phyloP scores from a whole-genome alignment of 1,140 invertebrate species.

The Atta texana region DNA sequence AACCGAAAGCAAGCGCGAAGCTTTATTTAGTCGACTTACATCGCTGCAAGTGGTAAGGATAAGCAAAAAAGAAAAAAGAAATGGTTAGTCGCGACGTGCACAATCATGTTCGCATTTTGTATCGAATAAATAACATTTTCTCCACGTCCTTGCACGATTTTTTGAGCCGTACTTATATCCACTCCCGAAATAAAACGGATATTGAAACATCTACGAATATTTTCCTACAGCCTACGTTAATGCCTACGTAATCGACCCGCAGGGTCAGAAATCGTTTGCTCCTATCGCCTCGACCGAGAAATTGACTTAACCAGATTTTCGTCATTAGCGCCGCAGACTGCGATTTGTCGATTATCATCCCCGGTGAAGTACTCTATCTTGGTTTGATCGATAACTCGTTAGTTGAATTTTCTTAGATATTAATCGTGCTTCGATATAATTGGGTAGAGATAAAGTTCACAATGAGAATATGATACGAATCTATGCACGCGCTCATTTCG shows the following conservation, averaged over 20 bases:
- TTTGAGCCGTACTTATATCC: not conserved
- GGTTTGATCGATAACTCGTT: conserved; percentile 59
- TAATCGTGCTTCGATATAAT: conserved; percentile 14
- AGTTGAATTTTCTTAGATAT: conserved; percentile 51
- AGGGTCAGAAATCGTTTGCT: conserved; percentile 18
- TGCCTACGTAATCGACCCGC: not conserved
- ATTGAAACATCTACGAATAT: not conserved
- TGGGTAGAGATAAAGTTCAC: not conserved
- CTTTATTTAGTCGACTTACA: not conserved
- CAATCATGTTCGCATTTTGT: conserved; percentile 60
- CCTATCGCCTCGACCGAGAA: conserved; percentile 8
- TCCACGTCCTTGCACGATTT: conserved; percentile 33
- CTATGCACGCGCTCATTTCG: not conserved
- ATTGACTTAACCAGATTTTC: conserved; percentile 51
- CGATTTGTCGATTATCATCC: conserved; percentile 43
- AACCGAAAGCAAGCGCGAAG: conserved; percentile 23
- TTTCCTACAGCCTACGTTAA: not conserved
- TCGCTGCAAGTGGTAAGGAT: conserved; percentile 21
- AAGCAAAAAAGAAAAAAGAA: conserved; percentile 17
- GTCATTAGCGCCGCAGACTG: conserved; percentile 16
- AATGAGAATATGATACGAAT: conserved; percentile 15
- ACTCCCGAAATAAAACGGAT: not conserved
- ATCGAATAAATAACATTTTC: conserved; percentile 67
- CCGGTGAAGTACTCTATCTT: conserved; percentile 28
- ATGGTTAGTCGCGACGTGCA: conserved; percentile 32